Evolutionary conservation across 2,797 vertebrate genomes (phyloP).

Genomic region (Syngnathus rostellatus): DNA sequence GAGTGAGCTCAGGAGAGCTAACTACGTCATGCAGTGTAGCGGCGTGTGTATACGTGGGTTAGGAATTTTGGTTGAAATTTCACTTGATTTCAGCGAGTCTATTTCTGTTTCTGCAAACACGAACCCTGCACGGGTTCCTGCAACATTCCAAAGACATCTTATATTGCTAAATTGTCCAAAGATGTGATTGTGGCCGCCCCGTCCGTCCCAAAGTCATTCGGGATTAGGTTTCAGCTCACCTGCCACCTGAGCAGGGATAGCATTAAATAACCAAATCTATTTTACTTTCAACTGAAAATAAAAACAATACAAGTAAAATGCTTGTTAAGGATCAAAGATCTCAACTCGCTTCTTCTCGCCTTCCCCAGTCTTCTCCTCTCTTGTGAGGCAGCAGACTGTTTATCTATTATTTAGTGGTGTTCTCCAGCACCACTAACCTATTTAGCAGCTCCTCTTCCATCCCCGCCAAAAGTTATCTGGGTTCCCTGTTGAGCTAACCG

Average conservation of each 20-base stretch:
- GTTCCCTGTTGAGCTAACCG: not conserved
- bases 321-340: not conserved
- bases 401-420: constrained; percentile 42
- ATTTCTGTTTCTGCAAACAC: no score
- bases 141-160: no score
- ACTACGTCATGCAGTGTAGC: not conserved
- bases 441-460: constrained; percentile 14
- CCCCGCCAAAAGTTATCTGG: not conserved
- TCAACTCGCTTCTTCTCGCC: not conserved
- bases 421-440: constrained; percentile 34
- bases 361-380: not conserved
- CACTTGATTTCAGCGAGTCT: no score
- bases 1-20: not conserved
- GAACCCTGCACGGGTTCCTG: no score
- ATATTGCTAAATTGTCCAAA: no score
- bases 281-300: not conserved
- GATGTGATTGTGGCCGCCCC: no score
- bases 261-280: not conserved
- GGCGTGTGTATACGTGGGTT: not conserved
- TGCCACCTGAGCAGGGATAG: not conserved
- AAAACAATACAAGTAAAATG: not conserved
- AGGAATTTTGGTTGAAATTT: not conserved
- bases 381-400: constrained; percentile 28
- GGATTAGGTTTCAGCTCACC: not conserved
- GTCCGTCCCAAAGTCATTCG: no score